Evolutionary conservation across 2,797 vertebrate genomes (phyloP).

Genomic region (Oreonectes daqikongensis): DNA sequence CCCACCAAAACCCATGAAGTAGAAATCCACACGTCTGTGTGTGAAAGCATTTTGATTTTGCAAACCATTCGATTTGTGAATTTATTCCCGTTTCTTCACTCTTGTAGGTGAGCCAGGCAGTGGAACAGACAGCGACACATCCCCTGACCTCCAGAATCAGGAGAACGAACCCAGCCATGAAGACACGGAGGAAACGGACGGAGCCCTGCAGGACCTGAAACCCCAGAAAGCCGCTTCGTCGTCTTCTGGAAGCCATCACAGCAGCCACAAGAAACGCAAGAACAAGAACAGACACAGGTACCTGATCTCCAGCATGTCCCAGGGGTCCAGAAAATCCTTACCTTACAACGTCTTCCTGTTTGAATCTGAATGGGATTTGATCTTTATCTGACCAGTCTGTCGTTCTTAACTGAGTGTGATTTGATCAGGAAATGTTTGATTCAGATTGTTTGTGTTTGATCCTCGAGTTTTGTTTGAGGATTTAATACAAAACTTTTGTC

Average conservation of each 20-base stretch:
- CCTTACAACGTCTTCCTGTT: not conserved
- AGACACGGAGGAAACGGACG: slow-evolving; percentile 92
- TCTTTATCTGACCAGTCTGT: not conserved
- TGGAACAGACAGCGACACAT: slow-evolving; percentile 94
- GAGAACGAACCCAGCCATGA: slow-evolving; percentile 96
- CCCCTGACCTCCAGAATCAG: slow-evolving; percentile 97
- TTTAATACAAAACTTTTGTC: too few relatives aligned
- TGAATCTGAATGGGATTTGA: not conserved
- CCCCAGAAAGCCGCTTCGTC: slow-evolving; percentile 96
- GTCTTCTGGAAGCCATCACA: slow-evolving; percentile 91
- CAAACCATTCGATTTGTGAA: not conserved
- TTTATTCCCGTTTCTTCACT: not conserved
- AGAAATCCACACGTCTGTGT: too few relatives aligned
- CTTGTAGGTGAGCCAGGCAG: slow-evolving; percentile 90
- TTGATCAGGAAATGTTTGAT: not conserved
- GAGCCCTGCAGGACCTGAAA: slow-evolving; percentile 91
- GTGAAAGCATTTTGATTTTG: not conserved
- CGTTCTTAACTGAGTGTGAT: not conserved
- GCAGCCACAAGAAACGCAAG: slow-evolving; percentile 97
- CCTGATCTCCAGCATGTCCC: slow-evolving; percentile 16
- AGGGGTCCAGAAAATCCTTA: not conserved
- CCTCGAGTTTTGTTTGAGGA: not conserved
- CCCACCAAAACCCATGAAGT: too few relatives aligned
- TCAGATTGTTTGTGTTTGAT: not conserved
- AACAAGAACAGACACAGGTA: slow-evolving; percentile 99